Conservation (phyloP, 2,113 vertebrate species). For the Paramisgurnus dabryanus region DNA sequence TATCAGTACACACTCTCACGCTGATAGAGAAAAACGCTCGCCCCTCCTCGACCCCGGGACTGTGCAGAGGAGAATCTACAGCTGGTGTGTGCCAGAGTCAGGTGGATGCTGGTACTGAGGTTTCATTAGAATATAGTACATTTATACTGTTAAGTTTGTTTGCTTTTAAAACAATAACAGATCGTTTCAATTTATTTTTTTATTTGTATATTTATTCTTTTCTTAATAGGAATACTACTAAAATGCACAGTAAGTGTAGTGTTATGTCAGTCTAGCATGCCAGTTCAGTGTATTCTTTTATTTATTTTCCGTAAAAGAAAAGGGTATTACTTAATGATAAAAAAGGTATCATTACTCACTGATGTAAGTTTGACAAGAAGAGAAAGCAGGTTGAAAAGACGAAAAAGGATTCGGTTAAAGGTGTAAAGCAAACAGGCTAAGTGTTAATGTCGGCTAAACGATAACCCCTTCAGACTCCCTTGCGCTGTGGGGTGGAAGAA, state of each 20-base stretch:
- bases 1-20: conserved; percentile 53
- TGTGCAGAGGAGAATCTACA: neutral
- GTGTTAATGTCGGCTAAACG: conserved; percentile 51
- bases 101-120: neutral
- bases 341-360: neutral
- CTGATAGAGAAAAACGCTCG: conserved; percentile 25
- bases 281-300: neutral
- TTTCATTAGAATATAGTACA: neutral
- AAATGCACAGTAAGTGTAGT: neutral
- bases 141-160: neutral
- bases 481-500: conserved; percentile 38
- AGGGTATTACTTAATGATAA: neutral
- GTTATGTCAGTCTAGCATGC: neutral
- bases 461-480: conserved; percentile 48
- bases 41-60: conserved; percentile 26
- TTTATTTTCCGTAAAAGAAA: neutral
- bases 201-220: neutral
- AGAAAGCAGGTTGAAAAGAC: conserved; percentile 29
- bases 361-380: neutral
- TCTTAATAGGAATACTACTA: neutral
- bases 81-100: neutral
- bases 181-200: neutral
- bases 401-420: conserved; percentile 32
- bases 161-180: neutral
- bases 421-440: conserved; percentile 16